Conservation (phyloP, 2,888 invertebrate species). For the Patella depressa region DNA sequence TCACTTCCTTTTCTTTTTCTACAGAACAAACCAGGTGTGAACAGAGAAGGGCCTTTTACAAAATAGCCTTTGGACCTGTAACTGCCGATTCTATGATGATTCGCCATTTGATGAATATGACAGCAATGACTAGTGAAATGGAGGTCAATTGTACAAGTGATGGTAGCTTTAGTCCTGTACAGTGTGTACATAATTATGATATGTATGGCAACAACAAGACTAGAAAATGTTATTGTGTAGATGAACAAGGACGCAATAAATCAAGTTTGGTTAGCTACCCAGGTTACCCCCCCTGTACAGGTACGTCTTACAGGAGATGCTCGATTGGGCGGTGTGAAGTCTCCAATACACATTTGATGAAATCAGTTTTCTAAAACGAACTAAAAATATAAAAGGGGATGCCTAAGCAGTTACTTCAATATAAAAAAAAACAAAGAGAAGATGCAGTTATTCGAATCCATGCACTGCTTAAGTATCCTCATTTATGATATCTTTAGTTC, state of each 20-base stretch:
- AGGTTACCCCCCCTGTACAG: background rate
- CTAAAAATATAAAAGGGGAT: too few species aligned
- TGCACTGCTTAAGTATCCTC: too few species aligned
- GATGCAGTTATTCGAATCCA: too few species aligned
- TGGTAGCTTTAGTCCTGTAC: background rate
- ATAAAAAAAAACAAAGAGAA: too few species aligned
- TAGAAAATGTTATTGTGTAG: background rate
- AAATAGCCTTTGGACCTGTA: background rate
- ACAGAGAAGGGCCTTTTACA: background rate
- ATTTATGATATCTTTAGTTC: too few species aligned
- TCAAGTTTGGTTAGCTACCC: background rate
- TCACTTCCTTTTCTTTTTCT: background rate
- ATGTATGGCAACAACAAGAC: background rate
- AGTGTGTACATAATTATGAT: background rate
- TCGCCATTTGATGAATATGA: background rate
- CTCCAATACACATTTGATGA: too few species aligned
- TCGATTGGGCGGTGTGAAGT: too few species aligned
- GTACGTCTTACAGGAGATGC: background rate
- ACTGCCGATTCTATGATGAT: background rate
- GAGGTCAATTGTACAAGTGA: background rate
- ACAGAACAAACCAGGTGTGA: background rate
- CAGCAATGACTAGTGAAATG: background rate
- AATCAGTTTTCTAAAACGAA: too few species aligned
- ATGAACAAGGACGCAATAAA: background rate
- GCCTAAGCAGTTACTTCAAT: too few species aligned